phyloP scores from a whole-genome alignment of 2,113 vertebrate species.

The Sialia sialis region DNA sequence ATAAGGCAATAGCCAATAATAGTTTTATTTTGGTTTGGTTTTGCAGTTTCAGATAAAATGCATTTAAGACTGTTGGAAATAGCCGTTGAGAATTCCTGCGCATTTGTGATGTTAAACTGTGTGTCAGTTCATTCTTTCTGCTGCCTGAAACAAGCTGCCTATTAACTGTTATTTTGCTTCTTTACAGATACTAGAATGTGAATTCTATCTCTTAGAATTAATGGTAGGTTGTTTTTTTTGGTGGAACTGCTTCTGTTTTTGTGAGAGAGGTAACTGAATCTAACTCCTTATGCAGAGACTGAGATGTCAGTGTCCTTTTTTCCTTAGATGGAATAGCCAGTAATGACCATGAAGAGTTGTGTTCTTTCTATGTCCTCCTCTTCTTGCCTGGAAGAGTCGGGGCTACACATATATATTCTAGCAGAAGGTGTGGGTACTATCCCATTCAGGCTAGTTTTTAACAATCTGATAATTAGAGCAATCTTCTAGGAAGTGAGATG shows the following conservation, averaged over 20 bases:
- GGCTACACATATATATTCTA: rapidly evolving
- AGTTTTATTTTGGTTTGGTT: background rate
- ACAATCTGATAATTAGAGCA: background rate
- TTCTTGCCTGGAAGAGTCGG: background rate
- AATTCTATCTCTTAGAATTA: constrained; percentile 98
- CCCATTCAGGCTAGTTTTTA: background rate
- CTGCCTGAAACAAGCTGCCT: background rate
- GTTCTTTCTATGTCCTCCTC: background rate
- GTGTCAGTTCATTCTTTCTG: background rate
- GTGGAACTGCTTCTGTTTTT: background rate
- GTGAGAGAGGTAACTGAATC: background rate
- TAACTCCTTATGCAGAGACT: background rate
- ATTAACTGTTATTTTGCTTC: constrained; percentile 25
- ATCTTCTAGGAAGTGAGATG: background rate
- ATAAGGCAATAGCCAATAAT: background rate
- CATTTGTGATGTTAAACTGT: background rate
- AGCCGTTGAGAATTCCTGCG: background rate
- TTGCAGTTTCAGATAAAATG: background rate
- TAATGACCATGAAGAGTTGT: background rate
- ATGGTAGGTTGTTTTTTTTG: constrained; percentile 82
- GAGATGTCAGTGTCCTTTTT: background rate
- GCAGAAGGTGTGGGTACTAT: background rate
- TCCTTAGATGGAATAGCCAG: background rate
- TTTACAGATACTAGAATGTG: constrained; percentile 95
- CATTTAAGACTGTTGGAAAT: background rate